Percentiles rank a stretch among this genome's conserved stretches.
phyloP scores from a whole-genome alignment of 1,140 invertebrate genomes.

The Scaptomyza graminum region DNA sequence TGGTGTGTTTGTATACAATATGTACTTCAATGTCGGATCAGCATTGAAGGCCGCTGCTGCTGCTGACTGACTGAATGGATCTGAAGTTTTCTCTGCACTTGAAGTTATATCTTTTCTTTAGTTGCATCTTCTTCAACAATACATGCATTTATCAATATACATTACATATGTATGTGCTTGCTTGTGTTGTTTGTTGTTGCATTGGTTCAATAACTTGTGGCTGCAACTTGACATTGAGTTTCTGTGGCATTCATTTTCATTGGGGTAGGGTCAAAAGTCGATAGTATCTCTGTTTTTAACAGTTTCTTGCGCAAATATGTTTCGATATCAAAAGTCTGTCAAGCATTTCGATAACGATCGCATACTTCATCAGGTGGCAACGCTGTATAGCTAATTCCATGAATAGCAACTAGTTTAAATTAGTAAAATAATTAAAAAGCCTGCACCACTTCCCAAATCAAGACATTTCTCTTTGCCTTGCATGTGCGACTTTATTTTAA shows the following conservation, averaged over 20 bases:
- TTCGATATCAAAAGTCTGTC: no score
- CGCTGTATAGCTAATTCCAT: background rate
- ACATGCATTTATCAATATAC: constrained; percentile 26
- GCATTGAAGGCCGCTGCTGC: constrained; percentile 58
- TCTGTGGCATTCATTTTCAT: constrained; percentile 31
- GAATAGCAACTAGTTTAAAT: no score
- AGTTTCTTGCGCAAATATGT: no score
- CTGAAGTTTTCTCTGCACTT: constrained; percentile 47
- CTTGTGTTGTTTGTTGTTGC: constrained; percentile 40
- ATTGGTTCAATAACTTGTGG: constrained; percentile 62
- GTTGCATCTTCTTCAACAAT: no score
- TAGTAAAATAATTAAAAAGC: no score
- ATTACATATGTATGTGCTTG: background rate
- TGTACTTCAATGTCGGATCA: constrained; percentile 73
- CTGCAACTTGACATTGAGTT: constrained; percentile 66
- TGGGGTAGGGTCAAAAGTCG: constrained; percentile 56
- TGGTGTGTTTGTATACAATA: constrained; percentile 24
- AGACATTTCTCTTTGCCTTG: constrained; percentile 60
- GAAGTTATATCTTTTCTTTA: constrained; percentile 57
- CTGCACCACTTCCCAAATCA: no score
- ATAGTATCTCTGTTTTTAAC: no score
- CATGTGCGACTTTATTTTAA: constrained; percentile 65
- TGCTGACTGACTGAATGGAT: constrained; percentile 11
- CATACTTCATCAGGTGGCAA: background rate
- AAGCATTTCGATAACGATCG: background rate